Conservation (phyloP, 92 coral and sea anemone genomes). For the Paramuricea clavata region DNA sequence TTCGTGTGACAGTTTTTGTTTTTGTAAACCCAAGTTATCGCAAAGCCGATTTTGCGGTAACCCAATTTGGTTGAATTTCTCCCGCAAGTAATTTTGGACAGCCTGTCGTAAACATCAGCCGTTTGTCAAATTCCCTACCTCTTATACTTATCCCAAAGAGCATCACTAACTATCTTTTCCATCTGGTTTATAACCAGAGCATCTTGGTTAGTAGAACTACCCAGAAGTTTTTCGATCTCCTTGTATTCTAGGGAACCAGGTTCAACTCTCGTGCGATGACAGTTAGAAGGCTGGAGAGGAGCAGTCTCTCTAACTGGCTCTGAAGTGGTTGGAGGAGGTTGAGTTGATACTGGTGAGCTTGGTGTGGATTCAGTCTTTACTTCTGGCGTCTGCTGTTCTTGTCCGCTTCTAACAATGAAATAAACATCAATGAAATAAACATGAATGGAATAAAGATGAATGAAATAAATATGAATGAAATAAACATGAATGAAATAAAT, state of each 20-base stretch:
- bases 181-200: not conserved
- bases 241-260: conserved; percentile 16
- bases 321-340: not conserved
- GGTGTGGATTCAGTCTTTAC: not conserved
- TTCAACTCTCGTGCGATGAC: conserved; percentile 22
- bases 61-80: too few relatives aligned
- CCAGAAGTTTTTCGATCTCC: conserved; percentile 1
- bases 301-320: not conserved
- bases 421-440: too few relatives aligned
- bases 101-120: not conserved
- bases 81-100: too few relatives aligned
- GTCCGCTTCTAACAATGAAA: not conserved
- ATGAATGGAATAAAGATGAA: too few relatives aligned
- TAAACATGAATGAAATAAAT: too few relatives aligned
- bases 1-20: too few relatives aligned
- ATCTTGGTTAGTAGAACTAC: not conserved
- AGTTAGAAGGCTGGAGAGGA: not conserved
- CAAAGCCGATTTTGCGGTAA: too few relatives aligned
- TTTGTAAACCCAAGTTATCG: too few relatives aligned
- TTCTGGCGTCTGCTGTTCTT: not conserved
- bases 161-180: conserved; percentile 9
- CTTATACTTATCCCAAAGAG: conserved; percentile 12
- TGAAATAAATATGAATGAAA: too few relatives aligned
- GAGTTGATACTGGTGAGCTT: not conserved
- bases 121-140: not conserved